phyloP scores from a whole-genome alignment of 2,113 vertebrate genomes.

The Lophochroa leadbeateri region DNA sequence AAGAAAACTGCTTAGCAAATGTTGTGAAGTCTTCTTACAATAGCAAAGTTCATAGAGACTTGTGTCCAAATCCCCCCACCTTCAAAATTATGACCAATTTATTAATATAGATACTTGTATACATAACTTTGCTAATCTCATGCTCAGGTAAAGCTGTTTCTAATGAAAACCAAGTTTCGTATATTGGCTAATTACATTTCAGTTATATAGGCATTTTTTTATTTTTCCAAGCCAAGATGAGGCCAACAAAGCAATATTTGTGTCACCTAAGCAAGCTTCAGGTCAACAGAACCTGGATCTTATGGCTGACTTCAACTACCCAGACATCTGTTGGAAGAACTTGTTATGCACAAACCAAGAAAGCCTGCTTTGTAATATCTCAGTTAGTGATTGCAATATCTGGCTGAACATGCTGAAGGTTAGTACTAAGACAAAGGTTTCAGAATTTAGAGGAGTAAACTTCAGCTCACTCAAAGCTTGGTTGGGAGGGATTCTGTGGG shows the following conservation, averaged over 20 bases:
- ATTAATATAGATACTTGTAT: neutral
- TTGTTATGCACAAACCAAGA: neutral
- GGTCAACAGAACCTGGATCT: neutral
- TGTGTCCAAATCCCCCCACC: fast-evolving
- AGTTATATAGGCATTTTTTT: neutral
- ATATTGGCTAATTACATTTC: neutral
- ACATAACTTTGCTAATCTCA: neutral
- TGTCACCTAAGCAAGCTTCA: neutral
- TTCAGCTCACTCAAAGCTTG: neutral
- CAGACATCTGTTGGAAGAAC: neutral
- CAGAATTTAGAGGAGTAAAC: neutral
- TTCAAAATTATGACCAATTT: neutral
- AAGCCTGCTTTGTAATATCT: neutral
- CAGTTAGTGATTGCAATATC: neutral
- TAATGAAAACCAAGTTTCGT: neutral
- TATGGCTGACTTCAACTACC: neutral
- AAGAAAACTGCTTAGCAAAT: neutral
- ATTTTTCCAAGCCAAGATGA: neutral
- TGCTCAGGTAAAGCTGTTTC: neutral
- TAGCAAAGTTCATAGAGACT: neutral
- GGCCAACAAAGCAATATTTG: neutral
- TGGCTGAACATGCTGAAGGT: neutral
- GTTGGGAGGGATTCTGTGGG: neutral
- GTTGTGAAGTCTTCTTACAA: neutral
- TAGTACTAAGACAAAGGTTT: neutral